phyloP scores from a whole-genome alignment of 2,797 vertebrate genomes.

The Kryptopterus vitreolus region DNA sequence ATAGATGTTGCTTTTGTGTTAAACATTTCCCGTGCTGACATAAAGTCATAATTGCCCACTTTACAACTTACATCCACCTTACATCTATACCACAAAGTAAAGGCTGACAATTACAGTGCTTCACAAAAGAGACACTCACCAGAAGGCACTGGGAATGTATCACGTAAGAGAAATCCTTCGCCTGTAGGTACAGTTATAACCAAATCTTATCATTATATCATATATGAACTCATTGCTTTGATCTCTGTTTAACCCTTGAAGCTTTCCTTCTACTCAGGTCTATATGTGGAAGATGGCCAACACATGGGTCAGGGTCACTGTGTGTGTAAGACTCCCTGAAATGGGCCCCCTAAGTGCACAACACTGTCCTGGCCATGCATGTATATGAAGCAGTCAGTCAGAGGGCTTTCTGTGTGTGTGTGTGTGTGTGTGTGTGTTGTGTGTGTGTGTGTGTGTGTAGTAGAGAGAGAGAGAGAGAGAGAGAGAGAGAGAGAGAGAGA shows the following conservation, averaged over 20 bases:
- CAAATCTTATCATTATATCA: not conserved
- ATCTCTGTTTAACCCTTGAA: constrained; percentile 25
- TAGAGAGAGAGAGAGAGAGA: not conserved
- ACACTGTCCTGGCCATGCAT: constrained; percentile 33
- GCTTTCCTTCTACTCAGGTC: not conserved
- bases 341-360: constrained; percentile 27
- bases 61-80: not conserved
- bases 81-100: not conserved
- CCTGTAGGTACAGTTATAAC: not conserved
- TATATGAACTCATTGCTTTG: constrained; percentile 9
- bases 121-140: not conserved
- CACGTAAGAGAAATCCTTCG: not conserved
- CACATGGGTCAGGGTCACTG: constrained; percentile 4
- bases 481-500: not conserved
- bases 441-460: constrained; percentile 12
- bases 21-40: not conserved
- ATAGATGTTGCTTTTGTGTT: not conserved
- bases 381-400: constrained; percentile 18
- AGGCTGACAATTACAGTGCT: not conserved
- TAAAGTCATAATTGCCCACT: no score
- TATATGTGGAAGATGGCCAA: constrained; percentile 33
- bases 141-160: no score
- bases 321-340: constrained; percentile 19
- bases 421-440: constrained; percentile 35
- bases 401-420: not conserved